Evolutionary conservation across 2,113 vertebrate species (phyloP).

Genomic region (Neolamprologus sp.): DNA sequence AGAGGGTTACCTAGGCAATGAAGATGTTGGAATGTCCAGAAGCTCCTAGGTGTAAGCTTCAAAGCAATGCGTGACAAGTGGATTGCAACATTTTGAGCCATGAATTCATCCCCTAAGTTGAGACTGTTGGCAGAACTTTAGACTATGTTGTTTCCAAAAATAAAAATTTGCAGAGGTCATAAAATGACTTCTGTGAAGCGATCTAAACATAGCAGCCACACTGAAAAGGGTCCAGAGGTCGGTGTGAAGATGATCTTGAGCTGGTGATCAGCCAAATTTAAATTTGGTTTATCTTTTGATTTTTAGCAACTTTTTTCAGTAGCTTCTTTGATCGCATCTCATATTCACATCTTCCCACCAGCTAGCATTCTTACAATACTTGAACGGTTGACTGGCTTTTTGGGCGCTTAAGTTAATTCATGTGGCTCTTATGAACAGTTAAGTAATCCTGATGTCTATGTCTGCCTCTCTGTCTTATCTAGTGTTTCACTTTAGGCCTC

Average conservation of each 20-base stretch:
- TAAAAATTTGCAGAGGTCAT: background rate
- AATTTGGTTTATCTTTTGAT: background rate
- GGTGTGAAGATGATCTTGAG: background rate
- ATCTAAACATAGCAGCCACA: background rate
- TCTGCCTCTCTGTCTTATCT: constrained; percentile 17
- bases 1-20: background rate
- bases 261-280: background rate
- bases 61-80: background rate
- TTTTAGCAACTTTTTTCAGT: background rate
- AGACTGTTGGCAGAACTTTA: background rate
- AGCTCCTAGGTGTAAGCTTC: background rate
- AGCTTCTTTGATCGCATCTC: background rate
- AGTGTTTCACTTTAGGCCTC: constrained; percentile 43
- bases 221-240: background rate
- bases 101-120: background rate
- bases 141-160: background rate
- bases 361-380: background rate
- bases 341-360: background rate
- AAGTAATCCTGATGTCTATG: background rate
- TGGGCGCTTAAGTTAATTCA: constrained; percentile 5
- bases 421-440: background rate
- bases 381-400: background rate
- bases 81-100: background rate
- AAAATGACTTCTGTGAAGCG: background rate
- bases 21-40: background rate